Conservation (phyloP, 2,888 invertebrate species). For the Polydrusus cervinus region DNA sequence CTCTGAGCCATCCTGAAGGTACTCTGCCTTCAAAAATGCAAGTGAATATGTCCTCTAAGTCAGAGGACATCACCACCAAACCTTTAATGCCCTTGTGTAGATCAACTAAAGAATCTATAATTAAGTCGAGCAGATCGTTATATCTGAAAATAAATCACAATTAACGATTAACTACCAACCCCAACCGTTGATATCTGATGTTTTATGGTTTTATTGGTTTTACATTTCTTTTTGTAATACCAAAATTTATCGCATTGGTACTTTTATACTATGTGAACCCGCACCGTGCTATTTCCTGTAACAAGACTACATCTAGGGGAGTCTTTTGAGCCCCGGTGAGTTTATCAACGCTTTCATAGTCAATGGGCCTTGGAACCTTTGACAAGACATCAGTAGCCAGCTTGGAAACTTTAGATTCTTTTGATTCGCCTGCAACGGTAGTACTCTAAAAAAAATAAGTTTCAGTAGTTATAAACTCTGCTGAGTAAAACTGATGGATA, state of each 20-base stretch:
- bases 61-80: slow-evolving; percentile 90
- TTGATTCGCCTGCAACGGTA: slow-evolving; percentile 74
- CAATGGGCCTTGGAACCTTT: slow-evolving; percentile 83
- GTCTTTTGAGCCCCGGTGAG: slow-evolving; percentile 83
- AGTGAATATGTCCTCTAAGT: slow-evolving; percentile 85
- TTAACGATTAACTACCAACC: too few species aligned
- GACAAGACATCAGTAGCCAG: slow-evolving; percentile 81
- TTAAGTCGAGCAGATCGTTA: slow-evolving; percentile 76
- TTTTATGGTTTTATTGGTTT: too few species aligned
- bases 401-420: slow-evolving; percentile 82
- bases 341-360: slow-evolving; percentile 84
- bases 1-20: slow-evolving; percentile 81
- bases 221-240: too few species aligned
- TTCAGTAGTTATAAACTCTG: neutral
- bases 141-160: slow-evolving; percentile 72
- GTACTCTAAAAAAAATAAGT: slow-evolving; percentile 50
- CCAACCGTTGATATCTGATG: too few species aligned
- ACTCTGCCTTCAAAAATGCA: slow-evolving; percentile 88
- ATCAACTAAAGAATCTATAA: slow-evolving; percentile 76
- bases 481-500: too few species aligned
- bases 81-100: slow-evolving; percentile 88
- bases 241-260: too few species aligned
- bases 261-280: neutral
- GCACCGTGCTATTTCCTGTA: slow-evolving; percentile 82
- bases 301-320: slow-evolving; percentile 88